Evolutionary conservation across 1,140 invertebrate species (phyloP).

Genomic region (Heterodera schachtii): DNA sequence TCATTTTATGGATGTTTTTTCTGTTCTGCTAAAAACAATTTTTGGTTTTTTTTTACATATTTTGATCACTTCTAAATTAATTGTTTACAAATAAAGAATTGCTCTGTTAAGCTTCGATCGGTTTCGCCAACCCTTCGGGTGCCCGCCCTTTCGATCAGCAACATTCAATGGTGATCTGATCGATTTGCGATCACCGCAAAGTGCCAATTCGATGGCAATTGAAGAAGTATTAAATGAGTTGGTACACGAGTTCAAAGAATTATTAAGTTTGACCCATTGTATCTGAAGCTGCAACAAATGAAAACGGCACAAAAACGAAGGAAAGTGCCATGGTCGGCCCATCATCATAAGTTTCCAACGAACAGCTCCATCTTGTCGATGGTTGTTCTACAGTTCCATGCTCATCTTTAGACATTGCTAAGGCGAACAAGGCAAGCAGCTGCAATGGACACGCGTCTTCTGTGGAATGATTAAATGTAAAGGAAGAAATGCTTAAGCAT

Average conservation of each 20-base stretch:
- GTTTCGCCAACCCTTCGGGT: conserved; percentile 33
- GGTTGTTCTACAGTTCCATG: neutral
- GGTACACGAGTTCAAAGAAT: neutral
- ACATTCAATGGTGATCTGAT: conserved; percentile 38
- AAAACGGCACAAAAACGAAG: neutral
- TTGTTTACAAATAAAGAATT: too few species aligned
- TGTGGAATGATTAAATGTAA: neutral
- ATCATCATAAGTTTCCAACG: neutral
- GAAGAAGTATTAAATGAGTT: conserved; percentile 29
- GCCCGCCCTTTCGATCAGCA: conserved; percentile 32
- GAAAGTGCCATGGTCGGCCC: neutral
- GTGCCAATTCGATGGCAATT: conserved; percentile 30
- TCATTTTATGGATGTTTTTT: too few species aligned
- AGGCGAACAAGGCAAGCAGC: neutral
- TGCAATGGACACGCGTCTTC: neutral
- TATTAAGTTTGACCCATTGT: conserved; percentile 44
- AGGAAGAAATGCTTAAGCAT: too few species aligned
- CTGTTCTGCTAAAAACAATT: too few species aligned
- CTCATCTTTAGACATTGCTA: neutral
- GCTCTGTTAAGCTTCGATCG: conserved; percentile 12
- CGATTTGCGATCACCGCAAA: conserved; percentile 39
- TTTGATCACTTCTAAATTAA: too few species aligned
- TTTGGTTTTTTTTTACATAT: too few species aligned
- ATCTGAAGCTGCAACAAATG: conserved; percentile 29
- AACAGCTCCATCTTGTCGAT: neutral